Evolutionary conservation across 2,113 vertebrate genomes (phyloP).

Genomic region (Physeter macrocephalus): DNA sequence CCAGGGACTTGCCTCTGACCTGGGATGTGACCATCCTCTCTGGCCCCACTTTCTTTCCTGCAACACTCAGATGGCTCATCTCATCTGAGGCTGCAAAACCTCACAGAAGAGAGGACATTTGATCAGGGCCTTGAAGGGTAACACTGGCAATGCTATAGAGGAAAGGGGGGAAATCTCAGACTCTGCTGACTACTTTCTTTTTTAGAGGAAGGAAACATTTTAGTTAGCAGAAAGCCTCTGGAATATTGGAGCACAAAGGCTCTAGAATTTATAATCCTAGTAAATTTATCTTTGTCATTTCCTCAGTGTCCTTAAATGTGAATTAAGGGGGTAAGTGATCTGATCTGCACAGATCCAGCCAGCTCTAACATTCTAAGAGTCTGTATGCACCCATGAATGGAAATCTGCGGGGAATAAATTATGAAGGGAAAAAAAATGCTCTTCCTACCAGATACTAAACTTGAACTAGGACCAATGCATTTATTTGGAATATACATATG

Average conservation of each 20-base stretch:
- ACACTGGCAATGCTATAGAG: neutral
- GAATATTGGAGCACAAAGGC: neutral
- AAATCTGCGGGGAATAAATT: slow-evolving; percentile 42
- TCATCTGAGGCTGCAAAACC: neutral
- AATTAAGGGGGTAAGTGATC: slow-evolving; percentile 3
- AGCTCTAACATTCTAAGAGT: neutral
- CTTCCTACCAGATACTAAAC: slow-evolving; percentile 33
- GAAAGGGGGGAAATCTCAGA: neutral
- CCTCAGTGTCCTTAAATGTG: slow-evolving; percentile 10
- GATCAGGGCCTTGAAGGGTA: neutral
- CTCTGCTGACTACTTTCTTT: neutral
- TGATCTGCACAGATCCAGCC: neutral
- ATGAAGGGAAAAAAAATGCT: slow-evolving; percentile 39
- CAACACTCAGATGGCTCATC: neutral
- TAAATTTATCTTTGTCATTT: slow-evolving; percentile 23
- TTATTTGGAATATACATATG: slow-evolving; percentile 8
- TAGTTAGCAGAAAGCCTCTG: slow-evolving; percentile 23
- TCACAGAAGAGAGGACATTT: slow-evolving; percentile 13
- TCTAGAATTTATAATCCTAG: slow-evolving; percentile 10
- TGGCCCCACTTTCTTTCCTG: neutral
- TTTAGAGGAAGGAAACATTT: slow-evolving; percentile 3
- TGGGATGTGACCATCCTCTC: neutral
- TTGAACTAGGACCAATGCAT: slow-evolving; percentile 28
- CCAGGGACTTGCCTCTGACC: neutral
- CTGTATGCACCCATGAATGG: neutral